Evolutionary conservation across 2,888 invertebrate genomes (phyloP).

Genomic region (Salpingus planirostris): DNA sequence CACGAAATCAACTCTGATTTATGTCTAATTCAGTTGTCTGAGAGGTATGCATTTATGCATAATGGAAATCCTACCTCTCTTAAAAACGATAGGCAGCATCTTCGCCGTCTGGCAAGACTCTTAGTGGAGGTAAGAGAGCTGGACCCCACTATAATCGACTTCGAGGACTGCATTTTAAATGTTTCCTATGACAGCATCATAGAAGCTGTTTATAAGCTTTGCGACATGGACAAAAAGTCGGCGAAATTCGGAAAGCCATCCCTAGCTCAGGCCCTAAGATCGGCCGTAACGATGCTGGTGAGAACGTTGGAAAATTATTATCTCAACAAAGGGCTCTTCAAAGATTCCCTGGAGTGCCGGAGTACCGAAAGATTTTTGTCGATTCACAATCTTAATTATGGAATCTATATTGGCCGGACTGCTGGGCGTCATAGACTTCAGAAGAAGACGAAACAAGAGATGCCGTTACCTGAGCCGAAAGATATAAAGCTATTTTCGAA

Average conservation of each 20-base stretch:
- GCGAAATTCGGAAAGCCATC: not conserved
- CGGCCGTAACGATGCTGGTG: not conserved
- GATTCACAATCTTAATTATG: not conserved
- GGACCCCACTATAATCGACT: slow-evolving; percentile 1
- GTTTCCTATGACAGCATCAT: not conserved
- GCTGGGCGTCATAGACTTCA: not conserved
- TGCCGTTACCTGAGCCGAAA: not conserved
- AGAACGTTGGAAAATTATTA: not conserved
- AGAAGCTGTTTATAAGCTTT: not conserved
- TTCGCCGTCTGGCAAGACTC: not conserved
- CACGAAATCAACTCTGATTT: not conserved
- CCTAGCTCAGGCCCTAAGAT: not conserved
- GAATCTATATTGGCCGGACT: not conserved
- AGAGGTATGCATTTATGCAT: not conserved
- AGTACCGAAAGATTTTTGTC: not conserved
- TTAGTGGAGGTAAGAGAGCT: not conserved
- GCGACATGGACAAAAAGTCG: not conserved
- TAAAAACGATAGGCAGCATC: slow-evolving; percentile 2
- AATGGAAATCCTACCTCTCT: slow-evolving; percentile 1
- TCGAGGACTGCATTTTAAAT: slow-evolving; percentile 1
- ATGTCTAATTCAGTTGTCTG: not conserved
- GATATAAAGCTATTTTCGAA: slow-evolving; percentile 1
- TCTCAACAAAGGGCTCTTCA: not conserved
- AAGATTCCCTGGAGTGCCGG: not conserved
- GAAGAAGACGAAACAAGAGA: not conserved